Evolutionary conservation across 2,797 vertebrate genomes (phyloP).

Genomic region (Delichon dasypus): DNA sequence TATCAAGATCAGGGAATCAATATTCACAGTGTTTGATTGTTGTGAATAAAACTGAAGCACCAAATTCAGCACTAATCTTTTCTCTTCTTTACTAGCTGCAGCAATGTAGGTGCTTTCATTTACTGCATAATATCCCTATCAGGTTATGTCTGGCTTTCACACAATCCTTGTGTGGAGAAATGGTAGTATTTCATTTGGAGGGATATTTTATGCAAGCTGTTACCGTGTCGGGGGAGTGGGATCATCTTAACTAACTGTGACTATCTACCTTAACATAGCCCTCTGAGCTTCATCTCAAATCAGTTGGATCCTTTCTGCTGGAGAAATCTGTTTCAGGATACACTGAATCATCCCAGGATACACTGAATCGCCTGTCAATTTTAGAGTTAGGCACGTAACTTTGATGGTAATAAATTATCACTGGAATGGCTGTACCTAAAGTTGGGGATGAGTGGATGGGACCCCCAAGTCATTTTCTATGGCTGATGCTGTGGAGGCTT

Average conservation of each 20-base stretch:
- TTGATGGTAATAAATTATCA: neutral
- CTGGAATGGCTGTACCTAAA: neutral
- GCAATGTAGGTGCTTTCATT: neutral
- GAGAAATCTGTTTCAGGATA: neutral
- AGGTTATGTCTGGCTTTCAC: neutral
- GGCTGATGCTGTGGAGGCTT: neutral
- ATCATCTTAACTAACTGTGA: neutral
- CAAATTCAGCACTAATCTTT: neutral
- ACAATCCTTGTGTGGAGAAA: neutral
- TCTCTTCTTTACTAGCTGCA: neutral
- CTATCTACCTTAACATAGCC: neutral
- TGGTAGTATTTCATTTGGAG: neutral
- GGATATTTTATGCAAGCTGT: neutral
- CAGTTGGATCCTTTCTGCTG: neutral
- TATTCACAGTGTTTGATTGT: neutral
- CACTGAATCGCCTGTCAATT: neutral
- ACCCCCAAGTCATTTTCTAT: neutral
- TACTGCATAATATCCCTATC: neutral
- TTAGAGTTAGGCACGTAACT: neutral
- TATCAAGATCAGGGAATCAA: neutral
- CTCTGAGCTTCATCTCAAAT: neutral
- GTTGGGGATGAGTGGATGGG: neutral
- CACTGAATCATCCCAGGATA: neutral
- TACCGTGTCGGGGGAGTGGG: neutral
- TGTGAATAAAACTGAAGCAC: neutral